Conservation (phyloP, 2,113 vertebrate genomes). For the Ia io region DNA sequence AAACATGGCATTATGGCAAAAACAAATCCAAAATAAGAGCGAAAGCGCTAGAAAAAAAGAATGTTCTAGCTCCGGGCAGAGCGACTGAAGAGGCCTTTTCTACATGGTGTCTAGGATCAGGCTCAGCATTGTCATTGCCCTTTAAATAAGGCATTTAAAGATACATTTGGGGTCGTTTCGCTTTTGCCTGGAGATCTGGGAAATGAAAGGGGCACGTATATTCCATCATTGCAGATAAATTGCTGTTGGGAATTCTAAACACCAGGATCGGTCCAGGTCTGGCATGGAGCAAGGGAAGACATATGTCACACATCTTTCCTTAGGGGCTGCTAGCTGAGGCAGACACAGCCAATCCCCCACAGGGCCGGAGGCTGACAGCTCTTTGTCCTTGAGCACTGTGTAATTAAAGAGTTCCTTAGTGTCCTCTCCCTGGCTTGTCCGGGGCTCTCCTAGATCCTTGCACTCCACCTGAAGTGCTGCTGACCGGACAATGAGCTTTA, state of each 20-base stretch:
- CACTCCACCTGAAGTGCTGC: neutral
- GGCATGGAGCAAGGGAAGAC: conserved; percentile 56
- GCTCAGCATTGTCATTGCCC: neutral
- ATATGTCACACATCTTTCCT: conserved; percentile 63
- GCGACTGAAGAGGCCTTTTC: neutral
- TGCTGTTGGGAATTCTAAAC: conserved; percentile 67
- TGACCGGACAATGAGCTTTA: conserved; percentile 10
- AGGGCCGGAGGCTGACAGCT: conserved; percentile 60
- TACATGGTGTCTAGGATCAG: neutral
- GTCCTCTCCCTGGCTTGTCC: conserved; percentile 66
- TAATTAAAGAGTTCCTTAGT: conserved; percentile 72
- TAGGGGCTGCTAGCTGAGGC: conserved; percentile 65
- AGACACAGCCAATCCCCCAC: conserved; percentile 60
- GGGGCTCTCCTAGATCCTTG: conserved; percentile 25
- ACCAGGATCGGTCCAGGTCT: conserved; percentile 49
- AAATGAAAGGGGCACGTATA: conserved; percentile 43
- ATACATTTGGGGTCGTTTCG: conserved; percentile 31
- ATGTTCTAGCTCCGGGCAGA: neutral
- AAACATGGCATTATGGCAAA: neutral
- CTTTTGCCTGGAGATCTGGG: neutral
- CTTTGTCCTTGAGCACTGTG: conserved; percentile 53
- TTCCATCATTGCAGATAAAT: conserved; percentile 40
- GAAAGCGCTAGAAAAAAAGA: neutral
- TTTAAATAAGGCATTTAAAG: conserved; percentile 21
- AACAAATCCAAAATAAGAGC: neutral